These are phyloP conservation scores for Salpingus planirostris DNA, from an alignment of 2,888 invertebrate species.

Conservation along the genomic window DNA sequence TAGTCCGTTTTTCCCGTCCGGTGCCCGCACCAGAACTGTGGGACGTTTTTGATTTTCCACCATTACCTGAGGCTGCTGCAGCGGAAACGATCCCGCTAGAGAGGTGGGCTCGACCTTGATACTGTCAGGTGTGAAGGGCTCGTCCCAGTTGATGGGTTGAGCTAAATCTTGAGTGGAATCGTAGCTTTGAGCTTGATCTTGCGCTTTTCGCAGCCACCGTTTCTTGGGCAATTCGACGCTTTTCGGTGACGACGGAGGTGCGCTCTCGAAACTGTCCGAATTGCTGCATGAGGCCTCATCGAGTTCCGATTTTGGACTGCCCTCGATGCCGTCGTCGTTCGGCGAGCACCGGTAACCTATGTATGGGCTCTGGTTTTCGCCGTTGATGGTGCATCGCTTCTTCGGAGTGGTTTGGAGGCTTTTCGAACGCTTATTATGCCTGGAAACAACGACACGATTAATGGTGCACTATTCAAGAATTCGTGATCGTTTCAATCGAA, in stretches of 20 bases:
- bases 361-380: no score
- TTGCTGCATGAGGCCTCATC: slow-evolving; percentile 23
- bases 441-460: no score
- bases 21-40: slow-evolving; percentile 45
- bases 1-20: slow-evolving; percentile 37
- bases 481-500: slow-evolving; percentile 12
- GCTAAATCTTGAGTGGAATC: slow-evolving; percentile 42
- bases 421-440: slow-evolving; percentile 16
- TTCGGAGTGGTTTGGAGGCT: slow-evolving; percentile 26
- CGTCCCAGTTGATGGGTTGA: slow-evolving; percentile 45
- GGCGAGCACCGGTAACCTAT: no score
- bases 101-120: slow-evolving; percentile 11
- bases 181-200: slow-evolving; percentile 34
- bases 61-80: slow-evolving; percentile 5
- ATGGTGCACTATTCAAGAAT: background rate
- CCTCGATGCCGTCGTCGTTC: no score
- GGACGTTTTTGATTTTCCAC: slow-evolving; percentile 45
- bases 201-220: slow-evolving; percentile 51
- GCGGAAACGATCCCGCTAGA: slow-evolving; percentile 11
- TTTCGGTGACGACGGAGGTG: background rate
- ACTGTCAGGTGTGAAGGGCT: slow-evolving; percentile 10
- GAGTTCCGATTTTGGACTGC: slow-evolving; percentile 25
- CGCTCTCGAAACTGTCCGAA: slow-evolving; percentile 17
- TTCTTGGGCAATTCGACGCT: slow-evolving; percentile 43
- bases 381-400: no score